These are phyloP conservation scores for Platyscapa corneri DNA, from an alignment of 1,140 invertebrate genomes.

Conservation along the genomic window DNA sequence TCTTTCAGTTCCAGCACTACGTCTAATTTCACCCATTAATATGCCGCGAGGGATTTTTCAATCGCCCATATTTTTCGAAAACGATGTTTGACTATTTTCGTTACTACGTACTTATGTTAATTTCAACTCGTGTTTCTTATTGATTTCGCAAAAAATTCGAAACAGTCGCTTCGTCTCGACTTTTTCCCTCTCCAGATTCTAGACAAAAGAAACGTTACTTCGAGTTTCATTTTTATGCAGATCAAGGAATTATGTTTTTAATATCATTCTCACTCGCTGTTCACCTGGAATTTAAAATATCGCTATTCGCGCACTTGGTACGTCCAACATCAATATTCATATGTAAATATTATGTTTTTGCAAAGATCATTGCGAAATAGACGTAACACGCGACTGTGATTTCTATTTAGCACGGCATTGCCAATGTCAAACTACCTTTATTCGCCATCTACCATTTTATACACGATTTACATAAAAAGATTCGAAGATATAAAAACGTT, in stretches of 20 bases:
- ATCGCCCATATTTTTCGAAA: no score
- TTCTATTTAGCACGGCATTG: no score
- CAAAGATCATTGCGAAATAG: no score
- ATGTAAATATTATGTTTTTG: neutral
- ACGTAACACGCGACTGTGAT: no score
- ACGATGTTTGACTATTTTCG: neutral
- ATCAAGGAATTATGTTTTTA: neutral
- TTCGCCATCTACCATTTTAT: neutral
- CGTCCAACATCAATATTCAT: neutral
- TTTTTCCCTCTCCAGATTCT: neutral
- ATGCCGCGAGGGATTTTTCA: neutral
- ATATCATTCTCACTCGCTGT: no score
- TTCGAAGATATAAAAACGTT: no score
- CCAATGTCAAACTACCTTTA: neutral
- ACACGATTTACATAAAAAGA: no score
- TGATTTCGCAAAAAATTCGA: no score
- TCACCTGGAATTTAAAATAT: neutral
- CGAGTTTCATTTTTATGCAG: neutral
- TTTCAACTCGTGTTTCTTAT: no score
- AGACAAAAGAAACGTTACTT: neutral
- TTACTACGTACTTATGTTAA: neutral
- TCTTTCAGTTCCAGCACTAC: neutral
- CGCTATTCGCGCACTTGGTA: neutral
- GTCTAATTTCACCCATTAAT: neutral
- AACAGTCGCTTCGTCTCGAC: neutral